Conservation (phyloP, 2,888 invertebrate species). For the Ptychoptera contaminata region DNA sequence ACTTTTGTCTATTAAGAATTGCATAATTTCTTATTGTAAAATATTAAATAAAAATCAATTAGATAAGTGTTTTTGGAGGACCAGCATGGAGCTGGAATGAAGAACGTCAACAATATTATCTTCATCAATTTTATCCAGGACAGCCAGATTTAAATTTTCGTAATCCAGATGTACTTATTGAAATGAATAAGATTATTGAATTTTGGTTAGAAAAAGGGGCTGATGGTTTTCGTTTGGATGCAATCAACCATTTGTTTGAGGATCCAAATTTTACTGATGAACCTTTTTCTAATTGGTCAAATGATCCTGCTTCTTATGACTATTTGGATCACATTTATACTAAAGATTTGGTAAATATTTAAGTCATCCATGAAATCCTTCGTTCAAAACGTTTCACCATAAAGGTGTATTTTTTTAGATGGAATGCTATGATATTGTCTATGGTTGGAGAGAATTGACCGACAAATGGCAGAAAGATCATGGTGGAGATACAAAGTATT, state of each 20-base stretch:
- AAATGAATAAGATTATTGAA: slow-evolving; percentile 44
- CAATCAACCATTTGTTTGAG: slow-evolving; percentile 41
- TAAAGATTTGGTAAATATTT: slow-evolving; percentile 33
- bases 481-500: slow-evolving; percentile 16
- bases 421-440: slow-evolving; percentile 33
- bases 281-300: slow-evolving; percentile 21
- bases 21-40: not conserved
- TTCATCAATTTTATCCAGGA: slow-evolving; percentile 42
- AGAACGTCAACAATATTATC: slow-evolving; percentile 45
- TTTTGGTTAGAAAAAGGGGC: slow-evolving; percentile 64
- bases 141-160: slow-evolving; percentile 72
- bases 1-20: too few relatives aligned
- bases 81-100: slow-evolving; percentile 53
- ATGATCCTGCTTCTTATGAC: slow-evolving; percentile 35
- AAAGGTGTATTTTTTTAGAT: not conserved
- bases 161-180: slow-evolving; percentile 46
- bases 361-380: slow-evolving; percentile 25
- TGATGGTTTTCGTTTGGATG: slow-evolving; percentile 60
- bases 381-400: not conserved
- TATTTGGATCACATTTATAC: slow-evolving; percentile 45
- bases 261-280: slow-evolving; percentile 30
- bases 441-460: slow-evolving; percentile 39
- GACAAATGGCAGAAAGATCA: slow-evolving; percentile 26
- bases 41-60: not conserved
- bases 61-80: slow-evolving; percentile 37